Evolutionary conservation across 2,113 vertebrate species (phyloP).

Genomic region (Vireo altiloquus): DNA sequence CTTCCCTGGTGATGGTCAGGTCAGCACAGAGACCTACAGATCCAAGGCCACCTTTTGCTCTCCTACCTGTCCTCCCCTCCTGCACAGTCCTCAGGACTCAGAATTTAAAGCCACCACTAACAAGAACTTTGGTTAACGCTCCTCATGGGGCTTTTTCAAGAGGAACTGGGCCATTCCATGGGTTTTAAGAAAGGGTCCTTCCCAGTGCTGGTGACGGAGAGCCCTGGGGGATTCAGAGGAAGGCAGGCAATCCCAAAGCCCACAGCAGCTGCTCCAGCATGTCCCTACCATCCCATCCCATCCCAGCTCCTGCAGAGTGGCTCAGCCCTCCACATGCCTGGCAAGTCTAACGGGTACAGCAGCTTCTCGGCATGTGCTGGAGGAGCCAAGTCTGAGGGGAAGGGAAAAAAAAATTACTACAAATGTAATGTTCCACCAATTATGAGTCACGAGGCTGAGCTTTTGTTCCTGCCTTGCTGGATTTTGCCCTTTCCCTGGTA

Average conservation of each 20-base stretch:
- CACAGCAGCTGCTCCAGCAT: not conserved
- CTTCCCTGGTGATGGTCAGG: not conserved
- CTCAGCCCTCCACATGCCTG: conserved; percentile 30
- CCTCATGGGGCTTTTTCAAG: accelerated
- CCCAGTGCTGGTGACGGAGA: not conserved
- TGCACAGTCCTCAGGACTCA: not conserved
- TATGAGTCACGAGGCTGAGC: conserved; percentile 47
- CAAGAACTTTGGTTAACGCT: accelerated
- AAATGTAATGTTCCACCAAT: conserved; percentile 49
- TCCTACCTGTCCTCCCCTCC: not conserved
- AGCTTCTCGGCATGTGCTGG: conserved; percentile 31
- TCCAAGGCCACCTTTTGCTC: not conserved
- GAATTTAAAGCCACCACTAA: not conserved
- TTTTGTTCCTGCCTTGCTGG: conserved; percentile 17
- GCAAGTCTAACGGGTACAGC: conserved; percentile 59
- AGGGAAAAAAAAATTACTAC: conserved; percentile 28
- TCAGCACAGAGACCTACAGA: not conserved
- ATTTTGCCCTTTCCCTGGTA: conserved; percentile 31
- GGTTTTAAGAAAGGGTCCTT: not conserved
- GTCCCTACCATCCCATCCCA: not conserved
- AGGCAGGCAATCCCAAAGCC: not conserved
- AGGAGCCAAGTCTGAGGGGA: conserved; percentile 43
- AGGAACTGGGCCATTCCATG: accelerated
- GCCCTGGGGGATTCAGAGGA: not conserved
- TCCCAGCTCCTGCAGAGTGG: not conserved